Evolutionary conservation across 2,888 invertebrate species (phyloP).

Genomic region (Cheilosia grossa): DNA sequence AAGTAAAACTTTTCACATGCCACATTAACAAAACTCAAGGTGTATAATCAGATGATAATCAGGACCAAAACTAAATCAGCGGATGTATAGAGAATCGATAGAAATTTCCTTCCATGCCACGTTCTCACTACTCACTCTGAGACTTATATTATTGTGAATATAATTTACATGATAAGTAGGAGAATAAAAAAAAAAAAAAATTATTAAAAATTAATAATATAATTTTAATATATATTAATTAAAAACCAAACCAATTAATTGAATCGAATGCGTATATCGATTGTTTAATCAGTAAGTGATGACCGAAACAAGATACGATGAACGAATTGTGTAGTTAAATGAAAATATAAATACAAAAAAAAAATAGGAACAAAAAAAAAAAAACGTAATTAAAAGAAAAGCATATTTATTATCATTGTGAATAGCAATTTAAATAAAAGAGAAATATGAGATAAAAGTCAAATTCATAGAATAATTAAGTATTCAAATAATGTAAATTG

Average conservation of each 20-base stretch:
- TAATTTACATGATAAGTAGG: constrained; percentile 67
- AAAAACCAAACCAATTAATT: constrained; percentile 29
- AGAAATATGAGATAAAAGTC: constrained; percentile 12
- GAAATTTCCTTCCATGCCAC: constrained; percentile 3
- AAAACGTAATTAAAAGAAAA: not conserved
- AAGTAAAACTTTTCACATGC: constrained; percentile 25
- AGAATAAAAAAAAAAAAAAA: constrained; percentile 31
- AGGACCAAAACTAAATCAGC: constrained; percentile 32
- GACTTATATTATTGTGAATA: constrained; percentile 71
- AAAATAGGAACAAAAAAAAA: no score
- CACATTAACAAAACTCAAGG: constrained; percentile 35
- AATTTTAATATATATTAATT: constrained; percentile 1
- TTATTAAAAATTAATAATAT: constrained; percentile 12
- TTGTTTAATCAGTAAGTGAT: constrained; percentile 41
- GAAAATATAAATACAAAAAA: constrained; percentile 15
- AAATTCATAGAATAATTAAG: constrained; percentile 55
- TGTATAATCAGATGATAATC: not conserved
- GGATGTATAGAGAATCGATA: constrained; percentile 13
- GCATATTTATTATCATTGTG: constrained; percentile 37
- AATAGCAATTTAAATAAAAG: constrained; percentile 16
- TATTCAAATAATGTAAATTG: constrained; percentile 71
- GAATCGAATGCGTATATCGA: constrained; percentile 44
- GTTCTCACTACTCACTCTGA: constrained; percentile 53
- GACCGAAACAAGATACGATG: constrained; percentile 32
- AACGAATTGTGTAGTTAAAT: constrained; percentile 61